phyloP scores from a whole-genome alignment of 2,888 invertebrate genomes.

The Leptarthrus brevirostris region DNA sequence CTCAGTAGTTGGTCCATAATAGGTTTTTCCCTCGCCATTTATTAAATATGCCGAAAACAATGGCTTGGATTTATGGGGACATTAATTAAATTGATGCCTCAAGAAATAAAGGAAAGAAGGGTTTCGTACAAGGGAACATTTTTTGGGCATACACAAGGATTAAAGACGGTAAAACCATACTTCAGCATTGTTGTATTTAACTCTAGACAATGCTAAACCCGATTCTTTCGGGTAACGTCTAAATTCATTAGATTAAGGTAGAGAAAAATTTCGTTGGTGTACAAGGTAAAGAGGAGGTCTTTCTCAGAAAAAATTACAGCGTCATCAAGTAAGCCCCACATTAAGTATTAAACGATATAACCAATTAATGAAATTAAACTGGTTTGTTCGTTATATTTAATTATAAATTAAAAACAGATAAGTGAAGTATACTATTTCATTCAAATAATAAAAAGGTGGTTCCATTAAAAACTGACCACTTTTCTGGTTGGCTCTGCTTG shows the following conservation, averaged over 20 bases:
- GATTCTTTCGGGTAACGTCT: neutral
- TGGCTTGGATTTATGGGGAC: conserved; percentile 58
- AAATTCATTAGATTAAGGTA: neutral
- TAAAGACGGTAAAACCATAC: conserved; percentile 22
- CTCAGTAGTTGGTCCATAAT: conserved; percentile 45
- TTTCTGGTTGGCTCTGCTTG: too few relatives aligned
- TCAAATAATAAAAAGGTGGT: too few relatives aligned
- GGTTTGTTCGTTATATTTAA: too few relatives aligned
- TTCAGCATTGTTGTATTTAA: conserved; percentile 23
- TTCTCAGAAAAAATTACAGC: too few relatives aligned
- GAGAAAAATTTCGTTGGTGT: too few relatives aligned
- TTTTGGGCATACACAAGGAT: conserved; percentile 29
- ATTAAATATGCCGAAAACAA: conserved; percentile 59
- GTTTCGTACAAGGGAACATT: conserved; percentile 11
- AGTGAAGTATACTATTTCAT: too few relatives aligned
- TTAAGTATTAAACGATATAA: too few relatives aligned
- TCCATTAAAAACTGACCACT: too few relatives aligned
- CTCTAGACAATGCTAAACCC: conserved; percentile 11
- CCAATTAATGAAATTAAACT: too few relatives aligned
- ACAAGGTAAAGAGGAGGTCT: too few relatives aligned
- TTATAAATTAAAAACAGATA: too few relatives aligned
- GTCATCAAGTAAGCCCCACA: too few relatives aligned
- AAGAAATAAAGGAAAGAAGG: conserved; percentile 51
- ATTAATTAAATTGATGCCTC: conserved; percentile 60
- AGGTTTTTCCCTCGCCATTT: conserved; percentile 53